A percentile compares a stretch with the other conserved stretches of the same genome.
phyloP scores from a whole-genome alignment of 2,797 vertebrate species.

The Spondyliosoma cantharus region DNA sequence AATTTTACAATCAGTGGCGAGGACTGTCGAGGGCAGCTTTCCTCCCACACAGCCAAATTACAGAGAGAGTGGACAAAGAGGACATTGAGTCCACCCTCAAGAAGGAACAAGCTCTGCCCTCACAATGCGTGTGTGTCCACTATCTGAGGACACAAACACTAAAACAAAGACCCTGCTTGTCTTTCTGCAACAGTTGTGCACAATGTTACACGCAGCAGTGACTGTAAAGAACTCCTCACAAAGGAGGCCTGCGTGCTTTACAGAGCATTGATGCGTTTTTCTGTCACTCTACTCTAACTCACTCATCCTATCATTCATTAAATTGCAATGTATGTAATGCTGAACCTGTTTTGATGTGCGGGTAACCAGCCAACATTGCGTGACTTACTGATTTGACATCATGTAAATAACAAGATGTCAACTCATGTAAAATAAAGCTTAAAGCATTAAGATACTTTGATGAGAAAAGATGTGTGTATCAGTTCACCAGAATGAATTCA shows the following conservation, averaged over 20 bases:
- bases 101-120: slow-evolving; percentile 34
- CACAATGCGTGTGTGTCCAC: slow-evolving; percentile 37
- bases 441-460: not conserved
- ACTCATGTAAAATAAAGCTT: not conserved
- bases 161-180: slow-evolving; percentile 75
- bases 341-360: too few species aligned
- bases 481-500: not conserved
- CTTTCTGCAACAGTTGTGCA: slow-evolving; percentile 39
- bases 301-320: not conserved
- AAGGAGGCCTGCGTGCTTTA: not conserved
- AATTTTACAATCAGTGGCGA: slow-evolving; percentile 43
- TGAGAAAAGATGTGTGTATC: not conserved
- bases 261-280: not conserved
- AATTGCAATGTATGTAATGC: not conserved
- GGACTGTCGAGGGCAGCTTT: slow-evolving; percentile 32
- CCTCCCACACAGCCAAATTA: slow-evolving; percentile 59
- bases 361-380: too few species aligned
- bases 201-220: slow-evolving; percentile 19
- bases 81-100: slow-evolving; percentile 72
- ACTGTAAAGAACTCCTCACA: slow-evolving; percentile 2
- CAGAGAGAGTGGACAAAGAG: slow-evolving; percentile 76
- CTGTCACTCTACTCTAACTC: not conserved
- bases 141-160: slow-evolving; percentile 40
- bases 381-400: not conserved
- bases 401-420: not conserved